A percentile compares a stretch with the other conserved stretches of the same genome.
phyloP scores from a whole-genome alignment of 2,888 invertebrate species.

The Epinotia demarniana region DNA sequence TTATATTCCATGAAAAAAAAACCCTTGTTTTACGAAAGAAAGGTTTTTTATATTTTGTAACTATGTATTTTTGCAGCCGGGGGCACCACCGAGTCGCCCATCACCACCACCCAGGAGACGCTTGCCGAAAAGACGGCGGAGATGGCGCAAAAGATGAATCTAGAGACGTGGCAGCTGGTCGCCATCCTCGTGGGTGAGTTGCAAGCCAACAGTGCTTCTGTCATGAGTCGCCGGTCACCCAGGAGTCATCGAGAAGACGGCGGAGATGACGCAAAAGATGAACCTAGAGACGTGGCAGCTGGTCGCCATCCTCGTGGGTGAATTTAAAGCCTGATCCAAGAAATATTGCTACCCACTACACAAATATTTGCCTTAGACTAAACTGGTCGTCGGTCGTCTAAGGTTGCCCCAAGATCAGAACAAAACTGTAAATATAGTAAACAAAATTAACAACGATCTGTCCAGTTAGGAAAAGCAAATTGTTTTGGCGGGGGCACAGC shows the following conservation, averaged over 20 bases:
- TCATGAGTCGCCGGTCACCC: not conserved
- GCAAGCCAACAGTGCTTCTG: not conserved
- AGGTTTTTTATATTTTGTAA: not conserved
- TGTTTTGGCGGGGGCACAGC: not conserved
- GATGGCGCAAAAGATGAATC: slow-evolving; percentile 88
- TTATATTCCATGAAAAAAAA: no score
- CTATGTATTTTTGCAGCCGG: slow-evolving; percentile 30
- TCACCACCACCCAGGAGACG: slow-evolving; percentile 74
- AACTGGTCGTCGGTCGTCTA: no score
- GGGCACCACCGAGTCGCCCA: slow-evolving; percentile 52
- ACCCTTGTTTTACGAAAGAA: no score
- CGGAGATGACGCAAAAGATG: no score
- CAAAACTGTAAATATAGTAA: not conserved
- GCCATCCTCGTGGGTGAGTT: slow-evolving; percentile 91
- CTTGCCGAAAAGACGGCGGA: slow-evolving; percentile 85
- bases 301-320: no score
- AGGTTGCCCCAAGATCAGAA: not conserved
- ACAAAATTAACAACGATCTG: not conserved
- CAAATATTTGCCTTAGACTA: no score
- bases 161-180: slow-evolving; percentile 93
- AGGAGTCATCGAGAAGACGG: not conserved
- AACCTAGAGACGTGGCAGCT: no score
- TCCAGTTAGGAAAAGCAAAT: not conserved
- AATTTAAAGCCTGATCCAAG: no score
- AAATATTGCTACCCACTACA: no score